A percentile compares a stretch with the other conserved stretches of the same genome.
Evolutionary conservation across 2,888 invertebrate genomes (phyloP).

Genomic region (Drosophila longiperda): DNA sequence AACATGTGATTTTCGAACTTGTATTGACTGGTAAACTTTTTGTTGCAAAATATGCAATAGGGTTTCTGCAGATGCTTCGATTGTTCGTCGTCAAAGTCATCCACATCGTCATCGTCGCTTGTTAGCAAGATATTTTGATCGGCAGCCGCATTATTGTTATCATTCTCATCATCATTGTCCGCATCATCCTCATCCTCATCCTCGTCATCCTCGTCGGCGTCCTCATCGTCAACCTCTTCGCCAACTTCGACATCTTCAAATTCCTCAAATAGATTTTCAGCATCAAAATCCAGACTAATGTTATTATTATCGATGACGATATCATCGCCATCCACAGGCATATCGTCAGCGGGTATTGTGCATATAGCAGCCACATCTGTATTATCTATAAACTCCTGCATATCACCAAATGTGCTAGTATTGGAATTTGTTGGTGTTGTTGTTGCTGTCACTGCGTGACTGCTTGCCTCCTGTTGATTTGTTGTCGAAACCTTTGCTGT

Average conservation of each 20-base stretch:
- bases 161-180: slow-evolving; percentile 79
- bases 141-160: slow-evolving; percentile 75
- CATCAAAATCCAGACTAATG: slow-evolving; percentile 81
- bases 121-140: slow-evolving; percentile 75
- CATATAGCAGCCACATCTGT: slow-evolving; percentile 69
- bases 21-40: slow-evolving; percentile 77
- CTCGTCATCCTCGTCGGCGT: slow-evolving; percentile 67
- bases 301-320: slow-evolving; percentile 82
- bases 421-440: slow-evolving; percentile 22
- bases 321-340: slow-evolving; percentile 81
- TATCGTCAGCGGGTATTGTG: slow-evolving; percentile 80
- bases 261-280: slow-evolving; percentile 79
- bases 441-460: slow-evolving; percentile 1
- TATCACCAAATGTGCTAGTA: slow-evolving; percentile 61
- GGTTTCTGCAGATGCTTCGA: slow-evolving; percentile 69
- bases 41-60: slow-evolving; percentile 74
- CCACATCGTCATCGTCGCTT: slow-evolving; percentile 77
- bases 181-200: slow-evolving; percentile 73
- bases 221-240: slow-evolving; percentile 66
- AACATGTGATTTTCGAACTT: slow-evolving; percentile 83
- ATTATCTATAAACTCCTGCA: slow-evolving; percentile 71
- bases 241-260: slow-evolving; percentile 72
- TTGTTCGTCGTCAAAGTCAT: slow-evolving; percentile 73
- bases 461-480: slow-evolving; percentile 4
- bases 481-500: neutral